Conservation (phyloP, 2,888 invertebrate species). For the Hydrotaea diabolus region DNA sequence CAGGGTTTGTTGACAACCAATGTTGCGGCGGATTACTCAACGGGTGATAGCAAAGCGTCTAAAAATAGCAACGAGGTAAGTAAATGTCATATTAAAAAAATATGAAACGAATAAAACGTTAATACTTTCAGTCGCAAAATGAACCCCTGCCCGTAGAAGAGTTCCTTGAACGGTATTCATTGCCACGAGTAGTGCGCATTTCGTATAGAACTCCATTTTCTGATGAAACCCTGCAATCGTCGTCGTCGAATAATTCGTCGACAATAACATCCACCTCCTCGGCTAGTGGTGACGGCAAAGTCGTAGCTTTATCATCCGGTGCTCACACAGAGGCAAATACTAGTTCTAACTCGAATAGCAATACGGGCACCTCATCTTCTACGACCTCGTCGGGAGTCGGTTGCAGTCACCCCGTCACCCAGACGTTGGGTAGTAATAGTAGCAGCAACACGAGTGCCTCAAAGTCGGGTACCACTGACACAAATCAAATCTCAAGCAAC, state of each 20-base stretch:
- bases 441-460: conserved; percentile 54
- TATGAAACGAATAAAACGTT: background rate
- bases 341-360: conserved; percentile 62
- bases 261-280: conserved; percentile 77
- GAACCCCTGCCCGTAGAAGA: conserved; percentile 79
- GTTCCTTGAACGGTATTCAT: conserved; percentile 79
- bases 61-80: conserved; percentile 80
- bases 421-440: conserved; percentile 58
- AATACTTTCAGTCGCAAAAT: conserved; percentile 74
- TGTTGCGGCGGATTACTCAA: conserved; percentile 78
- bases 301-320: conserved; percentile 49
- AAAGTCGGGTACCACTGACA: conserved; percentile 47
- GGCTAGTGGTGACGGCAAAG: conserved; percentile 64
- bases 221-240: conserved; percentile 80
- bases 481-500: conserved; percentile 19
- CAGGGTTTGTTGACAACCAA: conserved; percentile 49
- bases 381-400: conserved; percentile 65
- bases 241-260: conserved; percentile 79
- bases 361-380: conserved; percentile 67
- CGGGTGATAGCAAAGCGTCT: conserved; percentile 80
- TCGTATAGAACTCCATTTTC: conserved; percentile 76
- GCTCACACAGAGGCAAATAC: conserved; percentile 42
- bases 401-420: conserved; percentile 39
- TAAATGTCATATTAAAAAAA: no score
- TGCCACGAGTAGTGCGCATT: conserved; percentile 79